A percentile compares a stretch with the other conserved stretches of the same genome.
Evolutionary conservation across 2,797 vertebrate species (phyloP).

Genomic region (Hirundo rustica): DNA sequence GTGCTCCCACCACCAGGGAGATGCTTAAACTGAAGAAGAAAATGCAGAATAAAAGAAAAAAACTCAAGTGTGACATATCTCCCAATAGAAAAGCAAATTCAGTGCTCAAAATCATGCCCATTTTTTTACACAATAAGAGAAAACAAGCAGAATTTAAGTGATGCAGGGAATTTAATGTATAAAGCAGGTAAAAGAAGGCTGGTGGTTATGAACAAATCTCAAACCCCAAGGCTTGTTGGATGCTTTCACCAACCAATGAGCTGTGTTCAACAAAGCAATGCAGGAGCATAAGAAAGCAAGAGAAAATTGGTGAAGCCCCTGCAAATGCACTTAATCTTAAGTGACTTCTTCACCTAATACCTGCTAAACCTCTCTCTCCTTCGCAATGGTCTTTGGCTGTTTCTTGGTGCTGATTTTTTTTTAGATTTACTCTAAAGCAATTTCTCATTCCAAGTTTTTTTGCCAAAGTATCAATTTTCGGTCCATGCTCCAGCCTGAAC

Average conservation of each 20-base stretch:
- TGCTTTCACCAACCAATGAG: neutral
- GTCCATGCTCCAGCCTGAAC: neutral
- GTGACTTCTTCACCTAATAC: neutral
- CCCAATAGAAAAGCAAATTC: fast-evolving
- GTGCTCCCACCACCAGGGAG: neutral
- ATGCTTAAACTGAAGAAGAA: neutral
- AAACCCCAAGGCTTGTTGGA: neutral
- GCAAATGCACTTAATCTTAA: neutral
- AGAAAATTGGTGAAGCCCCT: neutral
- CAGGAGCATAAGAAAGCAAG: neutral
- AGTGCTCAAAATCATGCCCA: fast-evolving
- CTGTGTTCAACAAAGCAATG: neutral
- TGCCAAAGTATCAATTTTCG: neutral
- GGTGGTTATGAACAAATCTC: neutral
- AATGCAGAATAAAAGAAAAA: neutral
- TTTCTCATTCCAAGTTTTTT: neutral
- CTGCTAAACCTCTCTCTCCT: neutral
- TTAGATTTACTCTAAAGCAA: neutral
- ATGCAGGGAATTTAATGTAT: fast-evolving
- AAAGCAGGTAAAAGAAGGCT: neutral
- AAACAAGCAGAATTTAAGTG: neutral
- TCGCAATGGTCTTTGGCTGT: neutral
- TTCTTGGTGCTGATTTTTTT: neutral
- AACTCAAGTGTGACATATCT: neutral
- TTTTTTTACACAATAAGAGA: neutral